Evolutionary conservation across 30 jellyfish, hydroid and myxozoan genomes (phyloP).

Genomic region (Aurelia sp.): DNA sequence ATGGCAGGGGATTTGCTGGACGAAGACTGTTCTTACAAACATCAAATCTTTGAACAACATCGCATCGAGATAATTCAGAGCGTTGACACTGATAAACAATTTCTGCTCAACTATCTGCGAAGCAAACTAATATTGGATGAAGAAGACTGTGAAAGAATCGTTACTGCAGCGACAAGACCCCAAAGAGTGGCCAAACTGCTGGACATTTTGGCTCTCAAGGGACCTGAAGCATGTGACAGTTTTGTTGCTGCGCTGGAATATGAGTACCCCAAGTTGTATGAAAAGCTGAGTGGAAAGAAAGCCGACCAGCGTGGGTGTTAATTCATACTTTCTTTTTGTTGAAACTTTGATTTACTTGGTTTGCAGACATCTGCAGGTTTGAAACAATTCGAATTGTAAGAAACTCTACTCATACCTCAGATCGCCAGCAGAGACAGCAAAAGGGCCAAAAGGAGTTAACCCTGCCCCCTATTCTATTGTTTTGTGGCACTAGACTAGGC

Average conservation of each 20-base stretch:
- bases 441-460: no score
- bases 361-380: no score
- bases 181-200: conserved; percentile 86
- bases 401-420: no score
- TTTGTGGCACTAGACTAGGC: no score
- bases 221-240: conserved; percentile 74
- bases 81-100: conserved; percentile 85
- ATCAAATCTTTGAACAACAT: conserved; percentile 41
- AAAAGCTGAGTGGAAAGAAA: conserved; percentile 85
- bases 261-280: conserved; percentile 86
- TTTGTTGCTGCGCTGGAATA: conserved; percentile 91
- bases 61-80: conserved; percentile 72
- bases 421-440: no score
- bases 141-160: conserved; percentile 90
- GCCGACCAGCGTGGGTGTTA: conserved; percentile 66
- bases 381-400: no score
- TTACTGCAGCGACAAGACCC: conserved; percentile 78
- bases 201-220: conserved; percentile 79
- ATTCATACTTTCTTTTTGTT: not conserved
- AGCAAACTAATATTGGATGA: conserved; percentile 91
- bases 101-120: conserved; percentile 77
- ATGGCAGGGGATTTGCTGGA: no score
- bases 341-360: not conserved
- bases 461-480: no score
- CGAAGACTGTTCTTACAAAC: no score